Evolutionary conservation across 2,797 vertebrate species (phyloP).

Genomic region (Paedocypris micromegethes): DNA sequence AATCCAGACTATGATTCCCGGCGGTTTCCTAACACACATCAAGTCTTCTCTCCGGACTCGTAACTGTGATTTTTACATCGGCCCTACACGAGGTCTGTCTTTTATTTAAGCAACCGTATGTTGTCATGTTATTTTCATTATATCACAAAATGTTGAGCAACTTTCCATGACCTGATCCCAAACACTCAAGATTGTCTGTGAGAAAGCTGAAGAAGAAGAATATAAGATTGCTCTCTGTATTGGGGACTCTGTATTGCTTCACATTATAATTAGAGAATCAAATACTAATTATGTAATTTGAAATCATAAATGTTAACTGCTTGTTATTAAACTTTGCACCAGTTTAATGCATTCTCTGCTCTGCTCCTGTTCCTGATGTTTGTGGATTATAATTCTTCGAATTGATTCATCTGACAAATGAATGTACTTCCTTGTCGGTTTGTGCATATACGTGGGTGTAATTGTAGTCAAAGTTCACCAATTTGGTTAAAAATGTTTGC

Average conservation of each 20-base stretch:
- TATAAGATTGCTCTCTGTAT: no score
- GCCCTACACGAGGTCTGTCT: neutral
- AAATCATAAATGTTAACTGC: slow-evolving; percentile 29
- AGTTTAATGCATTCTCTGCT: neutral
- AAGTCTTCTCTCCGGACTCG: slow-evolving; percentile 77
- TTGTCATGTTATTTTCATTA: neutral
- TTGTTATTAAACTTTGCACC: slow-evolving; percentile 40
- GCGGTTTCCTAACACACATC: slow-evolving; percentile 82
- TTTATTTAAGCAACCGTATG: slow-evolving; percentile 19
- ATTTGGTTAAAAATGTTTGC: no score
- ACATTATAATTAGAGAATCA: slow-evolving; percentile 8
- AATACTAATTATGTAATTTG: neutral
- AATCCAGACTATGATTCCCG: slow-evolving; percentile 81
- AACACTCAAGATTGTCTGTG: no score
- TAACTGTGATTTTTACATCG: slow-evolving; percentile 54
- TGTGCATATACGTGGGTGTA: no score
- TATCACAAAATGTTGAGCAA: no score
- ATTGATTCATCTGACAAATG: no score
- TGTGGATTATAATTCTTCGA: no score
- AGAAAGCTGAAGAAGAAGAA: no score
- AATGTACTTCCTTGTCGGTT: no score
- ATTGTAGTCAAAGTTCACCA: no score
- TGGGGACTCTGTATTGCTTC: slow-evolving; percentile 9
- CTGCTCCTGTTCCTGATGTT: neutral
- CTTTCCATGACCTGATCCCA: no score